These are phyloP conservation scores for Protophormia terraenovae DNA, from an alignment of 2,888 invertebrate genomes.

Conservation along the genomic window DNA sequence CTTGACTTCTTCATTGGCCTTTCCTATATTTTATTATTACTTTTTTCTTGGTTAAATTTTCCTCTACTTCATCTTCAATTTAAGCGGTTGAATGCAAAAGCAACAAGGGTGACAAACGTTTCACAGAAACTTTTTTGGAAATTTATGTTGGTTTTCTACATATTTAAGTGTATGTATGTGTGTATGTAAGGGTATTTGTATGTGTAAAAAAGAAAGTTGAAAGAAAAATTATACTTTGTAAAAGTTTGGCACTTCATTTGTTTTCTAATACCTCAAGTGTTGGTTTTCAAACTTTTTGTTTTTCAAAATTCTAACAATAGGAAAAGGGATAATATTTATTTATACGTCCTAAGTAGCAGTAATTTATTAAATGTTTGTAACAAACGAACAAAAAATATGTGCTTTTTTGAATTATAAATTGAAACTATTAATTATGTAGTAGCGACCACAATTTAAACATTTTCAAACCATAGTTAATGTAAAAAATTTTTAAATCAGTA, in stretches of 20 bases:
- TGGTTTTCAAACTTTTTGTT: conserved; percentile 20
- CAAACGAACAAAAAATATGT: background rate
- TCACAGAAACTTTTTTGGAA: conserved; percentile 29
- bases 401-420: background rate
- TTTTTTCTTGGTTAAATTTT: background rate
- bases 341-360: background rate
- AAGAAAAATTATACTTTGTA: conserved; percentile 57
- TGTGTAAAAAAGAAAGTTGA: background rate
- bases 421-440: background rate
- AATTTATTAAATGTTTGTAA: background rate
- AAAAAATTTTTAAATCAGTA: no score
- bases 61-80: background rate
- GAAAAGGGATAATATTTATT: conserved; percentile 20
- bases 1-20: conserved; percentile 16
- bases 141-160: conserved; percentile 1
- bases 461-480: no score
- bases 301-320: background rate
- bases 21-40: background rate
- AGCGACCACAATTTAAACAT: background rate
- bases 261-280: conserved; percentile 60
- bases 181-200: background rate
- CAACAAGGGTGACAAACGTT: conserved; percentile 58
- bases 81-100: conserved; percentile 48
- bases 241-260: conserved; percentile 62
- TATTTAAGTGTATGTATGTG: background rate